Evolutionary conservation across 2,888 invertebrate species (phyloP).

Genomic region (Lepidocyrtinus sp.): DNA sequence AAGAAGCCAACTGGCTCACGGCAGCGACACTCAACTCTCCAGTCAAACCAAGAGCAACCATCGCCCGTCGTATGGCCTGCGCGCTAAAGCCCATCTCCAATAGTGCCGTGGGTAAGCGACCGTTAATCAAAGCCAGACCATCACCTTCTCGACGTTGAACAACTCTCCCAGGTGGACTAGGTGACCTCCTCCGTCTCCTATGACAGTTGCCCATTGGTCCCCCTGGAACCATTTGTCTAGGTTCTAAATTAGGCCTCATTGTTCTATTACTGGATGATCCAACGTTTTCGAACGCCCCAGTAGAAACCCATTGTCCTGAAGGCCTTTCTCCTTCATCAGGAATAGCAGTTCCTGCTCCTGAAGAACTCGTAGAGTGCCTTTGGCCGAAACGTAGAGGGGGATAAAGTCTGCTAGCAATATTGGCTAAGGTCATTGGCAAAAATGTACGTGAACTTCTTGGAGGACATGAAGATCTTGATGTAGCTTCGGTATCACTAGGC

Average conservation of each 20-base stretch:
- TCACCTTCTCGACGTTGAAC: slow-evolving; percentile 67
- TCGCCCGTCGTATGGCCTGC: slow-evolving; percentile 76
- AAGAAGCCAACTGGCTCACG: slow-evolving; percentile 77
- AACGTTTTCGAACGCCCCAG: too few species aligned
- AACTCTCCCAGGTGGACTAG: slow-evolving; percentile 68
- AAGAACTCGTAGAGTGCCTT: background rate
- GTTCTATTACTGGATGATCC: too few species aligned
- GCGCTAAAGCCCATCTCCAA: slow-evolving; percentile 79
- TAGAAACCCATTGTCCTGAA: too few species aligned
- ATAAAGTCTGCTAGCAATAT: slow-evolving; percentile 66
- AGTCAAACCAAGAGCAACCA: slow-evolving; percentile 74
- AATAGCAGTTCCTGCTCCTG: slow-evolving; percentile 16
- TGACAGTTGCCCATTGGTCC: too few species aligned
- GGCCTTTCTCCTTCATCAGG: slow-evolving; percentile 30
- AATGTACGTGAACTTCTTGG: slow-evolving; percentile 53
- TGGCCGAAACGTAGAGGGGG: slow-evolving; percentile 52
- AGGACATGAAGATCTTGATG: too few species aligned
- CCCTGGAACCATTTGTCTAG: too few species aligned
- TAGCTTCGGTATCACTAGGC: slow-evolving; percentile 26
- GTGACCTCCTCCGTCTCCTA: slow-evolving; percentile 61
- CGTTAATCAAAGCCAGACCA: slow-evolving; percentile 64
- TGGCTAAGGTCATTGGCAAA: slow-evolving; percentile 67
- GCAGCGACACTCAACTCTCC: slow-evolving; percentile 74
- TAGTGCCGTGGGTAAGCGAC: slow-evolving; percentile 73
- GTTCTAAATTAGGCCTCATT: too few species aligned